Percentiles rank a stretch among this genome's conserved stretches.
phyloP scores from a whole-genome alignment of 2,113 vertebrate genomes.

The Calypte anna region DNA sequence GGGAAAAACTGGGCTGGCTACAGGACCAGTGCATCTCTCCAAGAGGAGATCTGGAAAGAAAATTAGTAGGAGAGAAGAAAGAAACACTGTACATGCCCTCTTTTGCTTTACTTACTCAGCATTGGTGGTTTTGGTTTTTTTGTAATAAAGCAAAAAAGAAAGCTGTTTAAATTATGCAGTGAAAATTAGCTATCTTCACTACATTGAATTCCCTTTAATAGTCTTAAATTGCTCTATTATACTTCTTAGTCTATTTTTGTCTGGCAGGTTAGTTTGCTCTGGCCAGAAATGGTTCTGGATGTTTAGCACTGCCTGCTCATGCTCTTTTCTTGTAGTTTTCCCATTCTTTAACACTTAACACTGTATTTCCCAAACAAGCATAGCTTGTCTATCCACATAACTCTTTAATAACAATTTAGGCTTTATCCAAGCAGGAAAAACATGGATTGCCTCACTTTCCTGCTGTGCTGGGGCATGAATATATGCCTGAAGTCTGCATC shows the following conservation, averaged over 20 bases:
- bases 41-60: background rate
- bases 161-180: background rate
- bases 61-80: background rate
- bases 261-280: background rate
- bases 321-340: background rate
- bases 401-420: background rate
- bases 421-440: background rate
- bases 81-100: background rate
- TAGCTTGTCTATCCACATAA: background rate
- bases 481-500: background rate
- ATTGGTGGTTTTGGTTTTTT: too few relatives aligned
- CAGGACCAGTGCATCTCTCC: background rate
- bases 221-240: background rate
- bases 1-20: background rate
- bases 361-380: background rate
- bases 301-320: background rate
- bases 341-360: background rate
- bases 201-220: background rate
- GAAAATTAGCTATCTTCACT: background rate
- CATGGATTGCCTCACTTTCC: background rate
- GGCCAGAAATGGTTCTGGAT: background rate
- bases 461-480: background rate
- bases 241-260: background rate
- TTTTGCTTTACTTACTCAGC: background rate
- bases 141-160: background rate